These are phyloP conservation scores for Phocoena phocoena DNA, from an alignment of 2,113 vertebrate genomes.

Conservation along the genomic window DNA sequence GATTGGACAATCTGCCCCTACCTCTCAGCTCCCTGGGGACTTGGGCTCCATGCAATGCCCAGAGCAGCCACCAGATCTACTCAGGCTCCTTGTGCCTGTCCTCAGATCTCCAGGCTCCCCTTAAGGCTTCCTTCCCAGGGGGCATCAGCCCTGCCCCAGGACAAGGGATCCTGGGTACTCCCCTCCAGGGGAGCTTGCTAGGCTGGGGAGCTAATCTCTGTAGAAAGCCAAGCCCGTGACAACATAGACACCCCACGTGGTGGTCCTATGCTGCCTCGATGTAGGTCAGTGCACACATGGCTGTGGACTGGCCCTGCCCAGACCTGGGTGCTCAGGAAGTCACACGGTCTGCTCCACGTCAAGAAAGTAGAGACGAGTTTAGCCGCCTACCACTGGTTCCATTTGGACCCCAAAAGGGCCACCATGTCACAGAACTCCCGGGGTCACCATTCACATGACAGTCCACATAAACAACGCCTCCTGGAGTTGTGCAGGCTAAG, in stretches of 20 bases:
- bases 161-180: background rate
- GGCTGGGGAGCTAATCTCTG: background rate
- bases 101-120: background rate
- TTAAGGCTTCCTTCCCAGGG: background rate
- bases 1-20: background rate
- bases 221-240: background rate
- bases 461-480: background rate
- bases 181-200: background rate
- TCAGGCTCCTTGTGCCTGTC: background rate
- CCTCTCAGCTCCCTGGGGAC: background rate
- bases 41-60: background rate
- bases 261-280: background rate
- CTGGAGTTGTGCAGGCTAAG: background rate
- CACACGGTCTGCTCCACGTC: background rate
- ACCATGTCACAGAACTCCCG: background rate
- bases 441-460: background rate
- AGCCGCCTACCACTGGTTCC: background rate
- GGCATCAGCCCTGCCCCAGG: background rate
- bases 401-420: background rate
- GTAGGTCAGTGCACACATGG: background rate
- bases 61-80: background rate
- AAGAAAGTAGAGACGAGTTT: background rate
- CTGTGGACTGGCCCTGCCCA: background rate
- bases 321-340: no score
- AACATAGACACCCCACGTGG: accelerated